Conservation (phyloP, 2,888 invertebrate genomes). For the Megamerina dolium region DNA sequence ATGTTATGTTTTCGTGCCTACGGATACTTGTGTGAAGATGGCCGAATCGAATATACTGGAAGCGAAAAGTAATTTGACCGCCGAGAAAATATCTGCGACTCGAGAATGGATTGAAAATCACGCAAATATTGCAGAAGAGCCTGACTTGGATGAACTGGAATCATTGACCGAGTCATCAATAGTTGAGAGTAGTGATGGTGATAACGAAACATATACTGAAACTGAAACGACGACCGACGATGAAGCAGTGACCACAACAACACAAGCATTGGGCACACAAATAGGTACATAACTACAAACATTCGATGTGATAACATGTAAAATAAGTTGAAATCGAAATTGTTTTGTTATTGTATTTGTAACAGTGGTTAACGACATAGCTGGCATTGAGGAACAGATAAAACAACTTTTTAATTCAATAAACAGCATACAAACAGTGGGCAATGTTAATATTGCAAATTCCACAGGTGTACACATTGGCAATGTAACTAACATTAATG, state of each 20-base stretch:
- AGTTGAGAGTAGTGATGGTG: slow-evolving; percentile 26
- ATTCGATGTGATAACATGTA: too few relatives aligned
- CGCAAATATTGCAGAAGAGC: neutral
- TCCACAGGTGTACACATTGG: slow-evolving; percentile 51
- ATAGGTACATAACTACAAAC: neutral
- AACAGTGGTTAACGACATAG: too few relatives aligned
- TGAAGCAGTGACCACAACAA: slow-evolving; percentile 25
- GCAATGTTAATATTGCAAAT: slow-evolving; percentile 47
- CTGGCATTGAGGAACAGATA: slow-evolving; percentile 34
- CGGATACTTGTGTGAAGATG: neutral
- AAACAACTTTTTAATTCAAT: slow-evolving; percentile 37
- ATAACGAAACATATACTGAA: slow-evolving; percentile 8
- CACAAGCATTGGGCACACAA: slow-evolving; percentile 22
- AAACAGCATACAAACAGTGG: slow-evolving; percentile 36
- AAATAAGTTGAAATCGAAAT: too few relatives aligned
- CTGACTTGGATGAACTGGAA: slow-evolving; percentile 22
- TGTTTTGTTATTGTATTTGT: too few relatives aligned
- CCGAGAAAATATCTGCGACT: slow-evolving; percentile 5
- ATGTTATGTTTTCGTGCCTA: neutral
- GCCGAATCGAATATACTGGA: neutral
- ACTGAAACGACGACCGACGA: slow-evolving; percentile 14
- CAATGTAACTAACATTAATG: slow-evolving; percentile 51
- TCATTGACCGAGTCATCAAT: slow-evolving; percentile 34
- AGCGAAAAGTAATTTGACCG: neutral
- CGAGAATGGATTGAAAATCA: slow-evolving; percentile 9